Conservation (phyloP, 2,888 invertebrate species). For the Camptogramma bilineatum region DNA sequence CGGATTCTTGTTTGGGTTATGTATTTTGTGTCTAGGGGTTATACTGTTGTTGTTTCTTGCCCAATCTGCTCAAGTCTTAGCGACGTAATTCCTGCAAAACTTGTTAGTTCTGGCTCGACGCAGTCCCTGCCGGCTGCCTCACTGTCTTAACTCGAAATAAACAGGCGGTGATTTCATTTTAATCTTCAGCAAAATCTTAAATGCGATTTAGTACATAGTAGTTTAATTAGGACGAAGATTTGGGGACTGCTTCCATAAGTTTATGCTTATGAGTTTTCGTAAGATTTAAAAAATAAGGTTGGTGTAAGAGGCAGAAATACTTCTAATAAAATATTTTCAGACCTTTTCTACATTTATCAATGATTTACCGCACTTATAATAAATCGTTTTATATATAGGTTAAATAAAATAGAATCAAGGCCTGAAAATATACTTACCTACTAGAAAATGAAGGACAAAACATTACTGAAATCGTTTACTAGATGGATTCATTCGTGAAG, state of each 20-base stretch:
- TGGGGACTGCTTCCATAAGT: neutral
- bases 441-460: no score
- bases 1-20: no score
- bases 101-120: slow-evolving; percentile 58
- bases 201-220: slow-evolving; percentile 16
- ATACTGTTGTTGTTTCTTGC: slow-evolving; percentile 26
- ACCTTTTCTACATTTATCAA: no score
- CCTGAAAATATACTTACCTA: no score
- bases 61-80: slow-evolving; percentile 37
- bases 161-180: slow-evolving; percentile 44
- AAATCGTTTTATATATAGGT: no score
- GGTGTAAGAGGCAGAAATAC: no score
- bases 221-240: slow-evolving; percentile 20
- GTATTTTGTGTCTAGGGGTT: slow-evolving; percentile 12
- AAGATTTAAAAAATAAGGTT: neutral
- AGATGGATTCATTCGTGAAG: no score
- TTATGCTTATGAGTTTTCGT: neutral
- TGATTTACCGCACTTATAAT: no score
- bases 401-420: no score
- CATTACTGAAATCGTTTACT: no score
- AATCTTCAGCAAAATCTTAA: slow-evolving; percentile 30
- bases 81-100: slow-evolving; percentile 52
- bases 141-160: slow-evolving; percentile 56
- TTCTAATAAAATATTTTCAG: no score
- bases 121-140: slow-evolving; percentile 48